phyloP scores from a whole-genome alignment of 2,797 vertebrate species.

The Atherinosoma microstoma region DNA sequence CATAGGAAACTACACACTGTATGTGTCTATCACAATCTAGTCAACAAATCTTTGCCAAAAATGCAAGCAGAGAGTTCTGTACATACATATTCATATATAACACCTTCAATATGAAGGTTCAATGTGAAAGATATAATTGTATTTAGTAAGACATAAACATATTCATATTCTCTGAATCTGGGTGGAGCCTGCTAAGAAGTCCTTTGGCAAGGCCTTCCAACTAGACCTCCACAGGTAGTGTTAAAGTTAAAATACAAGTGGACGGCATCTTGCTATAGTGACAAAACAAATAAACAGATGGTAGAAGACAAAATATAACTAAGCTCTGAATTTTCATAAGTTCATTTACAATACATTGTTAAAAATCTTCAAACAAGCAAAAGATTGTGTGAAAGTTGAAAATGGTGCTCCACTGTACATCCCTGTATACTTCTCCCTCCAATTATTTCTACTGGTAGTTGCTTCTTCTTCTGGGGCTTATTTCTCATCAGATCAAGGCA shows the following conservation, averaged over 20 bases:
- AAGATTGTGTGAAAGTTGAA: slow-evolving; percentile 57
- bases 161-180: slow-evolving; percentile 87
- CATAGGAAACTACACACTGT: slow-evolving; percentile 66
- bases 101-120: slow-evolving; percentile 99
- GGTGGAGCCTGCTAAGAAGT: slow-evolving; percentile 83
- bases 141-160: slow-evolving; percentile 94
- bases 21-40: slow-evolving; percentile 73
- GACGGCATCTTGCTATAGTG: slow-evolving; percentile 71
- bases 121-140: slow-evolving; percentile 86
- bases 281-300: slow-evolving; percentile 59
- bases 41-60: slow-evolving; percentile 83
- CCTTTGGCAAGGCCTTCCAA: slow-evolving; percentile 86
- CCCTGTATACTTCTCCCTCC: slow-evolving; percentile 71
- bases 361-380: slow-evolving; percentile 62
- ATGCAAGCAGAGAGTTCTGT: slow-evolving; percentile 85
- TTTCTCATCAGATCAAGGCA: slow-evolving; percentile 67
- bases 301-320: slow-evolving; percentile 67
- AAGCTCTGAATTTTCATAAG: slow-evolving; percentile 55
- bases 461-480: slow-evolving; percentile 48
- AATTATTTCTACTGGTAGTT: slow-evolving; percentile 54
- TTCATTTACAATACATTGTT: slow-evolving; percentile 60
- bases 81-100: slow-evolving; percentile 88
- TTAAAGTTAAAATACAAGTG: slow-evolving; percentile 76
- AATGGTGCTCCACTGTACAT: slow-evolving; percentile 77
- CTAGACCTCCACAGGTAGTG: slow-evolving; percentile 83